These are phyloP conservation scores for Corythornis madagascariensis DNA, from an alignment of 2,113 vertebrate genomes.

Conservation along the genomic window DNA sequence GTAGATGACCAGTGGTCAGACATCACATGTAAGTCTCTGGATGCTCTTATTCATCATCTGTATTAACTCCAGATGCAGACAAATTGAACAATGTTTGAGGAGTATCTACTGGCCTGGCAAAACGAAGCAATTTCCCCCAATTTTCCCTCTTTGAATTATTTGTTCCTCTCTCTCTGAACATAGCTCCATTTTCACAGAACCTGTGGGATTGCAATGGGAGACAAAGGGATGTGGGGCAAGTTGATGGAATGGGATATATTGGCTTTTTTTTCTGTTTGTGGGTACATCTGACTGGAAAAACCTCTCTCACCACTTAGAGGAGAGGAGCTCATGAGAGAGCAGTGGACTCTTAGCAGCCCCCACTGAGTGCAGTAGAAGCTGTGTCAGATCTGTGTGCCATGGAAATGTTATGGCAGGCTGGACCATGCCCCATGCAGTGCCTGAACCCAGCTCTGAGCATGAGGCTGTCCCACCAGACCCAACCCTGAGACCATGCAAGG, in stretches of 20 bases:
- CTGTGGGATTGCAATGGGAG: neutral
- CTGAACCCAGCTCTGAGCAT: neutral
- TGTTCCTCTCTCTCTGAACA: neutral
- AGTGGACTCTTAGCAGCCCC: neutral
- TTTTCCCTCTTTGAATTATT: neutral
- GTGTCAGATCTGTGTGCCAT: neutral
- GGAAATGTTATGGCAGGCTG: neutral
- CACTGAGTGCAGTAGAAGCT: neutral
- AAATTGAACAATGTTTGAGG: neutral
- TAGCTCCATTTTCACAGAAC: neutral
- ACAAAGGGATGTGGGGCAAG: accelerated
- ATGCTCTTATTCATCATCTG: neutral
- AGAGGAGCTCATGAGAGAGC: neutral
- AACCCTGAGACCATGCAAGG: neutral
- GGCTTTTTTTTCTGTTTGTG: neutral
- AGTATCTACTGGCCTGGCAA: neutral
- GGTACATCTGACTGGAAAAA: neutral
- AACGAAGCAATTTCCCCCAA: neutral
- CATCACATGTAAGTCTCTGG: neutral
- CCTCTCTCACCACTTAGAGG: neutral
- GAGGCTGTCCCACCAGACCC: neutral
- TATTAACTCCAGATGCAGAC: neutral
- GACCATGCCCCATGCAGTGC: too few relatives aligned
- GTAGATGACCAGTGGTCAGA: neutral
- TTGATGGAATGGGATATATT: neutral